These are phyloP conservation scores for Molorchus minor DNA, from an alignment of 2,888 invertebrate species.

Conservation along the genomic window DNA sequence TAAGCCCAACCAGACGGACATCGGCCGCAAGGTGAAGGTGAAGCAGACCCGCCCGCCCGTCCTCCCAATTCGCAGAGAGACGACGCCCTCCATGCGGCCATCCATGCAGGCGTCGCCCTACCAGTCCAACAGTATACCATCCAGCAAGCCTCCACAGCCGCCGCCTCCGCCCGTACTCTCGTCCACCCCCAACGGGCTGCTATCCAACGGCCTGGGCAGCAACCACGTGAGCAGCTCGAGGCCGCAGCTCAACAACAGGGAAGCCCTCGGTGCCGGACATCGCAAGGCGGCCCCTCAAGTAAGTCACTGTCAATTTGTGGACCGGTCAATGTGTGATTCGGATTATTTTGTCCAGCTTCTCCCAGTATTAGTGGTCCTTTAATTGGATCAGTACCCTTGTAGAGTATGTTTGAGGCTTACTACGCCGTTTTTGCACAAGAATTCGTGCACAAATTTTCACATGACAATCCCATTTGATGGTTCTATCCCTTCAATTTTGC, in stretches of 20 bases:
- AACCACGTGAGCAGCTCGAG: slow-evolving; percentile 62
- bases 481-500: too few relatives aligned
- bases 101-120: slow-evolving; percentile 52
- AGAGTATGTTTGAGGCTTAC: too few relatives aligned
- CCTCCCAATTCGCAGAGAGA: slow-evolving; percentile 52
- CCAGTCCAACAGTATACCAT: slow-evolving; percentile 52
- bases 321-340: too few relatives aligned
- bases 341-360: too few relatives aligned
- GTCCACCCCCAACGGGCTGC: slow-evolving; percentile 52
- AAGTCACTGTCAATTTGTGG: too few relatives aligned
- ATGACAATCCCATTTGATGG: too few relatives aligned
- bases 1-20: slow-evolving; percentile 89
- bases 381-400: too few relatives aligned
- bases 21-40: slow-evolving; percentile 87
- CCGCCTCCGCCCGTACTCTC: slow-evolving; percentile 46
- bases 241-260: slow-evolving; percentile 61
- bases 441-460: too few relatives aligned
- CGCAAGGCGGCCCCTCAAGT: slow-evolving; percentile 78
- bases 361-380: too few relatives aligned
- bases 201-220: slow-evolving; percentile 57
- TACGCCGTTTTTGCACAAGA: too few relatives aligned
- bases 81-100: slow-evolving; percentile 50
- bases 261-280: slow-evolving; percentile 71
- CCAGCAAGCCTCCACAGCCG: slow-evolving; percentile 51
- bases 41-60: slow-evolving; percentile 62